Percentiles rank a stretch among this genome's conserved stretches.
phyloP scores from a whole-genome alignment of 2,113 vertebrate species.

The Oreochromis niloticus region DNA sequence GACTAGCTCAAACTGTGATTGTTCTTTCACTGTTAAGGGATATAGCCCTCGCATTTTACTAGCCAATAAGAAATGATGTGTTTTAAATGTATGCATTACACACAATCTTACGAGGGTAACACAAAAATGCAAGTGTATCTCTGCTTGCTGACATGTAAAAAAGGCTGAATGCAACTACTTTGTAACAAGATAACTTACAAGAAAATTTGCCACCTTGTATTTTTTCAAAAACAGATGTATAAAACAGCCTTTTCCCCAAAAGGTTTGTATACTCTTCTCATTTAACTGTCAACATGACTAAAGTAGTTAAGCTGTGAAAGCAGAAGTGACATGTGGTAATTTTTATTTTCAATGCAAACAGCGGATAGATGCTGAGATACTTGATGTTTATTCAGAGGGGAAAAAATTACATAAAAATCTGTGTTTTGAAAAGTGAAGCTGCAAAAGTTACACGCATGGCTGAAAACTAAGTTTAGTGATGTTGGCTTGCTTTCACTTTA shows the following conservation, averaged over 20 bases:
- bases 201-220: not conserved
- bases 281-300: not conserved
- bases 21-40: not conserved
- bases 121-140: not conserved
- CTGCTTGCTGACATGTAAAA: not conserved
- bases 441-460: not conserved
- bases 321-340: not conserved
- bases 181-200: not conserved
- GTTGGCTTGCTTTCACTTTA: not conserved
- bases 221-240: not conserved
- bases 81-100: not conserved
- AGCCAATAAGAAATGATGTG: not conserved
- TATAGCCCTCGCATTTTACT: not conserved
- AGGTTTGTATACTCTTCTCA: not conserved
- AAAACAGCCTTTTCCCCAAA: fast-evolving
- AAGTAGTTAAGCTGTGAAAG: not conserved
- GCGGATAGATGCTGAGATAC: fast-evolving
- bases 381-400: not conserved
- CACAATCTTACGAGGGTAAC: not conserved
- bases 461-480: not conserved
- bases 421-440: not conserved
- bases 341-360: not conserved
- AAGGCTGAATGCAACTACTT: not conserved
- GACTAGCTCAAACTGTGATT: not conserved
- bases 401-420: not conserved